These are phyloP conservation scores for Meghimatium bilineatum DNA, from an alignment of 2,888 invertebrate genomes.

Conservation along the genomic window DNA sequence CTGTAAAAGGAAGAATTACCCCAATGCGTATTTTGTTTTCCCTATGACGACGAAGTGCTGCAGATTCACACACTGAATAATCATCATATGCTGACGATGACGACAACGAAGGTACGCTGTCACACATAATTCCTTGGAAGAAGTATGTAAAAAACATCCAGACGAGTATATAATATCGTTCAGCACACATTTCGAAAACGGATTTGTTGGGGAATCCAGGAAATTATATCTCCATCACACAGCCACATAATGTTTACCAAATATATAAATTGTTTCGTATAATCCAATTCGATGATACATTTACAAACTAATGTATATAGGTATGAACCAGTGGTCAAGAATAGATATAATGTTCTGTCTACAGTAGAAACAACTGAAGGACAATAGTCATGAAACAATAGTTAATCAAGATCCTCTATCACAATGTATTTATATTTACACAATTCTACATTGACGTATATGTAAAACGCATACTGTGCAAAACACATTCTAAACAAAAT, in stretches of 20 bases:
- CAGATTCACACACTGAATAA: background rate
- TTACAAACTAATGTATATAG: no score
- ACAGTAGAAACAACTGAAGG: no score
- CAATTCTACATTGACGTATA: no score
- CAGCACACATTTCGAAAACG: background rate
- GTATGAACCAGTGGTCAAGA: no score
- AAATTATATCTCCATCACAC: background rate
- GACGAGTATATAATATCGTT: background rate
- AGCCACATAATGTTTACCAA: background rate
- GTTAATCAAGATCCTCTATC: no score
- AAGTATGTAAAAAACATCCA: background rate
- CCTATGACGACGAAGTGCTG: conserved; percentile 5
- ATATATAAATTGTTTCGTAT: no score
- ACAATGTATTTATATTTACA: no score
- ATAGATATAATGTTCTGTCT: no score
- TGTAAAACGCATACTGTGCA: no score
- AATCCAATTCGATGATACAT: no score
- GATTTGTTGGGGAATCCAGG: background rate
- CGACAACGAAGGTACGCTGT: conserved; percentile 39
- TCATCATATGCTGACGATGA: background rate
- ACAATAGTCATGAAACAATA: no score
- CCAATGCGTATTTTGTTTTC: conserved; percentile 59
- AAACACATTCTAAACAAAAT: no score
- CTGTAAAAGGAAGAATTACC: conserved; percentile 64
- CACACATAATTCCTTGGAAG: background rate